Conservation (phyloP, 2,888 invertebrate genomes). For the Desoria tigrina region DNA sequence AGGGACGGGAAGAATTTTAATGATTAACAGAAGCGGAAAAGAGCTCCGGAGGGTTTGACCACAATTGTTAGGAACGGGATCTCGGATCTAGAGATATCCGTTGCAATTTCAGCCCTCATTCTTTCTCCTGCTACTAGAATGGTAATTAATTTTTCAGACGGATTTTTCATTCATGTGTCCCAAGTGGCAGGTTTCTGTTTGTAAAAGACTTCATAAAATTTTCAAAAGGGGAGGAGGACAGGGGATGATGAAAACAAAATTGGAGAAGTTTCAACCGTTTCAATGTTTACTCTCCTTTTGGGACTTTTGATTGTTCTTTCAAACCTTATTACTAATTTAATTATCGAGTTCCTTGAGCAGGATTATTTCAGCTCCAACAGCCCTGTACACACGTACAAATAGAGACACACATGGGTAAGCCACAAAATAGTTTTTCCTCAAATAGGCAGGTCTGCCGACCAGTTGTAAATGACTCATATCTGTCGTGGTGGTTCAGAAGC, state of each 20-base stretch:
- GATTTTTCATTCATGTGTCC: slow-evolving; percentile 19
- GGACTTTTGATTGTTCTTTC: slow-evolving; percentile 6
- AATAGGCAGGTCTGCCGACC: too few species aligned
- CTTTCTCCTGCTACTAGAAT: too few species aligned
- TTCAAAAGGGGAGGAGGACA: background rate
- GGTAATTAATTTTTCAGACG: slow-evolving; percentile 19
- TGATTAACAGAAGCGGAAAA: slow-evolving; percentile 1
- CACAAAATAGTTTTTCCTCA: too few species aligned
- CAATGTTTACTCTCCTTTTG: background rate
- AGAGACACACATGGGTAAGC: too few species aligned
- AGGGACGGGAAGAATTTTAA: too few species aligned
- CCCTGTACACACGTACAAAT: too few species aligned
- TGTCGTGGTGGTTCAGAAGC: too few species aligned
- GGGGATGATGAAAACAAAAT: slow-evolving; percentile 1
- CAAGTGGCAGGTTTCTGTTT: slow-evolving; percentile 11
- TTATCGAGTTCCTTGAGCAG: slow-evolving; percentile 1
- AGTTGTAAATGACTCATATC: too few species aligned
- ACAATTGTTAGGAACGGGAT: slow-evolving; percentile 3
- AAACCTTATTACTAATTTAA: background rate
- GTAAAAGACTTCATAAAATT: slow-evolving; percentile 14
- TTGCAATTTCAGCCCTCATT: background rate
- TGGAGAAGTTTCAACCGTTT: background rate
- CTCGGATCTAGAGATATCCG: background rate
- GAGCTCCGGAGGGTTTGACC: slow-evolving; percentile 6
- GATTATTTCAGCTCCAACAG: background rate